These are phyloP conservation scores for Xanthia togata DNA, from an alignment of 2,888 invertebrate species.

Conservation along the genomic window DNA sequence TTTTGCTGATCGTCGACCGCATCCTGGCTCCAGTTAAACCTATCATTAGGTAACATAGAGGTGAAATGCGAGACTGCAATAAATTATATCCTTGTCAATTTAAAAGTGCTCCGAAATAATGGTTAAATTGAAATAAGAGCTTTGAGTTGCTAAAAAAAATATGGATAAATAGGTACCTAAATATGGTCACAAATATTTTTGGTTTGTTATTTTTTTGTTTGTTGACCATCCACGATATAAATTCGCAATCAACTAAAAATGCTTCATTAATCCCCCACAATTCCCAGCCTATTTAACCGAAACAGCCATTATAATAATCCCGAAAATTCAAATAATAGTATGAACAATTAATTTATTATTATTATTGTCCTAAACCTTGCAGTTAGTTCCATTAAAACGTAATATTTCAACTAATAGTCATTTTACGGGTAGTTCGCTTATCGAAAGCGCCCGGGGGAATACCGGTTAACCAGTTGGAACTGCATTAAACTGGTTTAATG, in stretches of 20 bases:
- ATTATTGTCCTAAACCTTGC: conserved; percentile 53
- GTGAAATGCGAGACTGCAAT: too few species aligned
- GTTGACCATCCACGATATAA: background rate
- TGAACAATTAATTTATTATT: conserved; percentile 55
- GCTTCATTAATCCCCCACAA: conserved; percentile 20
- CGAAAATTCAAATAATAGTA: conserved; percentile 28
- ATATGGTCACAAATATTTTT: too few species aligned
- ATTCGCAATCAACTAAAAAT: conserved; percentile 13
- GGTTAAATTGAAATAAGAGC: too few species aligned
- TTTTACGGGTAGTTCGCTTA: conserved; percentile 59
- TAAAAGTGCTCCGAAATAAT: too few species aligned
- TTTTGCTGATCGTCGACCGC: background rate
- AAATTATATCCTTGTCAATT: too few species aligned
- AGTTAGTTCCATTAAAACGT: conserved; percentile 54
- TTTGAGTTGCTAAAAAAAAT: too few species aligned
- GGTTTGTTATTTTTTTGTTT: too few species aligned
- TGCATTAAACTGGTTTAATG: conserved; percentile 80
- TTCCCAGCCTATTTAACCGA: conserved; percentile 35
- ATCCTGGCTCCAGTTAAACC: background rate
- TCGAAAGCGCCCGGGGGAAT: conserved; percentile 65
- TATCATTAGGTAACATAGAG: too few species aligned
- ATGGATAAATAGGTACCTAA: too few species aligned
- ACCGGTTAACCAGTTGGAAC: conserved; percentile 75
- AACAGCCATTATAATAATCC: conserved; percentile 45
- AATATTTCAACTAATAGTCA: conserved; percentile 61